Evolutionary conservation across 1,140 invertebrate genomes (phyloP), one percentile per base, ranked within the genome.

Genomic region (Drosophila rhopaloa): DNA sequence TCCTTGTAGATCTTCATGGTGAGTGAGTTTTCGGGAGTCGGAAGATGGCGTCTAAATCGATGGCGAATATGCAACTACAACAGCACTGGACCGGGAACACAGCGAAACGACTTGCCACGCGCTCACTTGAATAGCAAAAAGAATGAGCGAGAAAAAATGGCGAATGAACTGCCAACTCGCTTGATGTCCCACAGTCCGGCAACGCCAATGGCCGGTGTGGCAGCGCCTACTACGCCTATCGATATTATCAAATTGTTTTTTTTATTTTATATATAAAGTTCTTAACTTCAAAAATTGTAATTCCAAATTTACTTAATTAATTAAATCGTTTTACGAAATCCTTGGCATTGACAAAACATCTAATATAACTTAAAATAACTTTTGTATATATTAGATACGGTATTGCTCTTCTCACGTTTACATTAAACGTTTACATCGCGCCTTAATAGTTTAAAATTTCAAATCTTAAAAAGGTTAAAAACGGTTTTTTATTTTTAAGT

Each of bases 1-100:
- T 98, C 97, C 94, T 98, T 98, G 95, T 96, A 98, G 93, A 99
- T 97, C 93, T 94, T 98, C 98, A 99, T 98, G 94, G 94, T 97
- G 93, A 19, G 10, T 94, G 27, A 9, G 66, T 89, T 55, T 27
- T 72, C 50, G 67, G 57, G 70, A 65, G 37, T 47, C 41, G 37
- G 37, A 71, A 73, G 53, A 63, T 62, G 41, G 73, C 66, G 50
- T 53, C 53, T 16, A 75, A 81, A 81, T 81, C 79, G 63, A 67
- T 76, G 67, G 72, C 66, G 71, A 76, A 82, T 57, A 67, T 89
- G 66, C 76, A 85, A 85, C 84, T 74, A 84, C 61, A 76, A 76
- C 72, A 62, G 76, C 86, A 82, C 88, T 73, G 74, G 79, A 72
- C 74, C 73, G 77, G 82, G 68, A 81, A 67, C 75, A 80, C 73